These are phyloP conservation scores for Cybosia mesomella DNA, from an alignment of 2,888 invertebrate species.

Conservation along the genomic window DNA sequence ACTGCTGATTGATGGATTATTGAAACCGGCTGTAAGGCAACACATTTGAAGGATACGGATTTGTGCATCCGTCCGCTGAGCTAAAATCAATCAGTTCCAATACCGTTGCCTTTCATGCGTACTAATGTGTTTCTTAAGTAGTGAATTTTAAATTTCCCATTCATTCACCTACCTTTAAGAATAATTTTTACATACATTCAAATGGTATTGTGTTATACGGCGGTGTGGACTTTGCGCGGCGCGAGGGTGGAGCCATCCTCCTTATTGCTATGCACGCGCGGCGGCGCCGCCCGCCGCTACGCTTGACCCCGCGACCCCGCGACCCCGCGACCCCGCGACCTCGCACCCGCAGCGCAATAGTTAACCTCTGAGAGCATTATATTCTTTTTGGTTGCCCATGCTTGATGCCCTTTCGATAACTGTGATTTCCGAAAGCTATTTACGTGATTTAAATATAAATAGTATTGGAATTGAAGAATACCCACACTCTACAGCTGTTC, in stretches of 20 bases:
- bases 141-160: slow-evolving; percentile 12
- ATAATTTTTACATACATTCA: slow-evolving; percentile 16
- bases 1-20: no score
- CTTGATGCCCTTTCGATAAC: slow-evolving; percentile 5
- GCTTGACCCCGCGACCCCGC: slow-evolving; percentile 12
- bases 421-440: background rate
- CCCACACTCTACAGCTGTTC: no score
- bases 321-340: slow-evolving; percentile 12
- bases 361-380: slow-evolving; percentile 5
- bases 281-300: background rate
- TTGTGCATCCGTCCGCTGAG: no score
- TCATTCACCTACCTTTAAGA: slow-evolving; percentile 15
- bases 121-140: slow-evolving; percentile 3
- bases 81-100: background rate
- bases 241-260: background rate
- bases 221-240: slow-evolving; percentile 14
- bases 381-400: slow-evolving; percentile 16
- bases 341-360: background rate
- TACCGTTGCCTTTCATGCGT: background rate
- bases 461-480: no score
- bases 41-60: no score
- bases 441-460: background rate
- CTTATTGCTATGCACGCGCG: slow-evolving; percentile 13
- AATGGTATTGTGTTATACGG: slow-evolving; percentile 5
- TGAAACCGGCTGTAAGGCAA: no score